phyloP scores from a whole-genome alignment of 1,140 invertebrate genomes.

The Zaprionus ornatus region DNA sequence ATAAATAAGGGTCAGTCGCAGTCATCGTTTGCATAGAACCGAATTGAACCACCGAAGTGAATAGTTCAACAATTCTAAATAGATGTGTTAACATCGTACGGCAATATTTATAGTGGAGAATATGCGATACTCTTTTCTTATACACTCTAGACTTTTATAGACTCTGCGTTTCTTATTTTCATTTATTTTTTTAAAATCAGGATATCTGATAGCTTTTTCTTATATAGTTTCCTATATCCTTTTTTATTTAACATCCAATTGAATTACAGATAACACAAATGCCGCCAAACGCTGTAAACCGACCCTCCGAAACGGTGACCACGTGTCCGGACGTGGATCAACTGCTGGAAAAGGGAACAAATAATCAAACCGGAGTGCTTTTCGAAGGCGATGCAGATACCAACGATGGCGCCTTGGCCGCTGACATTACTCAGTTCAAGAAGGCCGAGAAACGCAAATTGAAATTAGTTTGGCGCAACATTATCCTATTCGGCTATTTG shows the following conservation, averaged over 20 bases:
- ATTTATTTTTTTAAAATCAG: no score
- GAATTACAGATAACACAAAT: conserved; percentile 25
- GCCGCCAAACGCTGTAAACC: conserved; percentile 63
- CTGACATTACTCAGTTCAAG: conserved; percentile 74
- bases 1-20: no score
- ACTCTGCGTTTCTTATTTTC: no score
- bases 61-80: no score
- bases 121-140: no score
- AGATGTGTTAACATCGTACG: no score
- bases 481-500: conserved; percentile 92
- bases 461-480: conserved; percentile 96
- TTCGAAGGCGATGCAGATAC: conserved; percentile 87
- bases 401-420: conserved; percentile 84
- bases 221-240: neutral
- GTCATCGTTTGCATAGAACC: no score
- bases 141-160: no score
- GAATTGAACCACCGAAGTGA: no score
- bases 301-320: conserved; percentile 7
- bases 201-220: neutral
- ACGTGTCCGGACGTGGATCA: neutral
- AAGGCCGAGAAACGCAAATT: conserved; percentile 81
- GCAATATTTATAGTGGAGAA: no score
- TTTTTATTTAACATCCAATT: neutral
- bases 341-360: neutral
- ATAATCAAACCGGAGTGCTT: conserved; percentile 85